phyloP scores from a whole-genome alignment of 2,888 invertebrate species.

The Drosophila anceps region DNA sequence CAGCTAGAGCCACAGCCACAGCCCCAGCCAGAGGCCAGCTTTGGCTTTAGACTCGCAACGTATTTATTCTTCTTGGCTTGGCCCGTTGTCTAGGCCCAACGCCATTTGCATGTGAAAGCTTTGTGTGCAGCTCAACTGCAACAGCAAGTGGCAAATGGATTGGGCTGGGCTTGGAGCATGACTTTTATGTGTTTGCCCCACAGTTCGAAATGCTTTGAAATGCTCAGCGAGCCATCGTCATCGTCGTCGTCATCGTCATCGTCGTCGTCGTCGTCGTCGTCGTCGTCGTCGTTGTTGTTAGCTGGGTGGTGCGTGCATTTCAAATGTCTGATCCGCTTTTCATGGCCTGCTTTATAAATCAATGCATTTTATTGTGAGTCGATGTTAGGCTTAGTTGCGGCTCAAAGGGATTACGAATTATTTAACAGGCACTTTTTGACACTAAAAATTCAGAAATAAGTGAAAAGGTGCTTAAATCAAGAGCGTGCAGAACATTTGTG shows the following conservation, averaged over 20 bases:
- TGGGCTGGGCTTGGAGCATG: slow-evolving; percentile 10
- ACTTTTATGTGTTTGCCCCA: slow-evolving; percentile 38
- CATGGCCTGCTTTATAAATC: slow-evolving; percentile 36
- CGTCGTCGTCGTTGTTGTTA: too few relatives aligned
- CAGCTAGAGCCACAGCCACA: slow-evolving; percentile 7
- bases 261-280: slow-evolving; percentile 7
- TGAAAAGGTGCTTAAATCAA: neutral
- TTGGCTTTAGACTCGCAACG: slow-evolving; percentile 17
- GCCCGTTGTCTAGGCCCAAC: slow-evolving; percentile 26
- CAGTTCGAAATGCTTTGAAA: slow-evolving; percentile 22
- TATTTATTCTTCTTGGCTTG: slow-evolving; percentile 25
- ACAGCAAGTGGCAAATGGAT: slow-evolving; percentile 37
- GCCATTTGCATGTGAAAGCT: slow-evolving; percentile 58
- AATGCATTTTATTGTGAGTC: slow-evolving; percentile 15
- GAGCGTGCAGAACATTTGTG: neutral
- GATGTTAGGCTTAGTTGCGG: slow-evolving; percentile 1
- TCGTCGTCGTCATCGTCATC: slow-evolving; percentile 28
- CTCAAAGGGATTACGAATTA: slow-evolving; percentile 21
- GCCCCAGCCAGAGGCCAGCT: slow-evolving; percentile 17
- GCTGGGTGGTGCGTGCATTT: slow-evolving; percentile 23
- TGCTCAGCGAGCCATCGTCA: slow-evolving; percentile 48
- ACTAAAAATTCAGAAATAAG: neutral
- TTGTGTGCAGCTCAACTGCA: slow-evolving; percentile 16
- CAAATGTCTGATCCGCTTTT: slow-evolving; percentile 38
- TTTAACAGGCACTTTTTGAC: slow-evolving; percentile 21